Evolutionary conservation across 2,797 vertebrate species (phyloP), one percentile per base, ranked within the genome.

Genomic region (Gallinago stenura): DNA sequence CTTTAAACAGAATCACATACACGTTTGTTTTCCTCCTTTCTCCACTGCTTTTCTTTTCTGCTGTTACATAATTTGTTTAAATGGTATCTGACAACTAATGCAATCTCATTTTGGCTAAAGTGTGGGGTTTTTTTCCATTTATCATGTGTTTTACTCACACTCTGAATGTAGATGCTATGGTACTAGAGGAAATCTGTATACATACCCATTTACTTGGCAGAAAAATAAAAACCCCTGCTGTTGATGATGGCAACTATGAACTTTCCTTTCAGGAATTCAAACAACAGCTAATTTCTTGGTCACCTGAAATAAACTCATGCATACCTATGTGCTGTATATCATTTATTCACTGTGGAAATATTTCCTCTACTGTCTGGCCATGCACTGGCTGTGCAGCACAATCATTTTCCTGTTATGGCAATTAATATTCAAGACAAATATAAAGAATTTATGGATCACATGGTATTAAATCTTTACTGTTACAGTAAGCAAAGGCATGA

Each of bases 351-450:
- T 53, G 35, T 69, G 77, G 56, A 76, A 95, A 91, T 58, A 51
- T 90, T 93, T 95, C 85, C 46, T 86, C 46, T 91, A 13, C 81
- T 81, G 68, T 78, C 89, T 93, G 73, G 68, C 81, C 68, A 30
- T 3, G 30, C 46, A n/a, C 50, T 73, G 70, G 22, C 46, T 87
- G 48, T 33, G 28, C 53, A 83, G 18, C 35, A 91, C 48, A 73
- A 89, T 87, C 0, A 8, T 75, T 69, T 95, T 94, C 65, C 82
- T 91, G 41, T 91, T 91, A 76, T 3, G 6, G 37, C 28, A 88
- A 72, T 83, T 87, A 89, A 69, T 66, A 89, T 83, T 94, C 72
- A 79, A 58, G 79, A 66, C 14, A 93, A 95, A 91, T 69, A 82
- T 37, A 83, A 94, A 88, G 76, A 79, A 92, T 90, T 92, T 72